Percentiles rank a stretch among this genome's conserved stretches.
Conservation (phyloP, 2,113 vertebrate species). For the Anser brachyrhynchus region DNA sequence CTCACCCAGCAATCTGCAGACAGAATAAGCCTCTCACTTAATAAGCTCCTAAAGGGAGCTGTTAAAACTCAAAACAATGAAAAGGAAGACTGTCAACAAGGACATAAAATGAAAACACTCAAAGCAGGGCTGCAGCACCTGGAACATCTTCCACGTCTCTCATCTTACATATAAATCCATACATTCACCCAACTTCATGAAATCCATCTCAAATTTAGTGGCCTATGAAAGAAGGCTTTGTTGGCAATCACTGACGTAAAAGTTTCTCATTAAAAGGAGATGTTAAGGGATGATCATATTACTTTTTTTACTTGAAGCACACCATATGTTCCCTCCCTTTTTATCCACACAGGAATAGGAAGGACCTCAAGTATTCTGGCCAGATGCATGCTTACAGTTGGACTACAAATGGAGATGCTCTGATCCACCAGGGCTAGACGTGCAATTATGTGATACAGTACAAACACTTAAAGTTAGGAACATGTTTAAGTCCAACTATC, state of each 20-base stretch:
- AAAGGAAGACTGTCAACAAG: background rate
- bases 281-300: background rate
- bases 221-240: background rate
- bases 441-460: background rate
- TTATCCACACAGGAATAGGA: background rate
- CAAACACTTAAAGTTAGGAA: background rate
- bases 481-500: background rate
- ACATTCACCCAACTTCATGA: background rate
- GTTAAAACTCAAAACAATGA: background rate
- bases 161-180: background rate
- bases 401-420: background rate
- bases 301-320: background rate
- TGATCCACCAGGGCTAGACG: background rate
- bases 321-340: background rate
- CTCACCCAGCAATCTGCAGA: slow-evolving; percentile 31
- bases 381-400: background rate
- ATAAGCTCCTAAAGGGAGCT: slow-evolving; percentile 31
- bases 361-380: background rate
- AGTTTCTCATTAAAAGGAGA: slow-evolving; percentile 16
- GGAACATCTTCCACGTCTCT: background rate
- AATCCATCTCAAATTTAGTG: background rate
- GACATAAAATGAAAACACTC: background rate
- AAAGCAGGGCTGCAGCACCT: background rate
- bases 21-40: background rate
- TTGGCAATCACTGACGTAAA: background rate